phyloP scores from a whole-genome alignment of 2,888 invertebrate species.

The Chelonus formosanus region DNA sequence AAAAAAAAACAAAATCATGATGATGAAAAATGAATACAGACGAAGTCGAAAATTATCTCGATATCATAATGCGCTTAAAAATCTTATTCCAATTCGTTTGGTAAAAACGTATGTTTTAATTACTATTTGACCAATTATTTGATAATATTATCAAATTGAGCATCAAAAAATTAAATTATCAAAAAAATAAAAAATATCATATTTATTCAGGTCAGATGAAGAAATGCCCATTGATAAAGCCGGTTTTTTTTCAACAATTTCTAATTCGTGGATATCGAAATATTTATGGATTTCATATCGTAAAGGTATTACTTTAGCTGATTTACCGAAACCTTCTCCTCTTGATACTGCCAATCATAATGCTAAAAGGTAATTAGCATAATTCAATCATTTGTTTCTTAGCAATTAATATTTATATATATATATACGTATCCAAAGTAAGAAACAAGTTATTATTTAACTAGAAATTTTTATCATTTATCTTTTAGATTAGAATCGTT shows the following conservation, averaged over 20 bases:
- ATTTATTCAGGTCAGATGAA: constrained; percentile 41
- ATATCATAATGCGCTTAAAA: constrained; percentile 52
- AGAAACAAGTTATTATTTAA: constrained; percentile 1
- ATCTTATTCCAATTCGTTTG: constrained; percentile 54
- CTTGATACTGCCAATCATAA: constrained; percentile 67
- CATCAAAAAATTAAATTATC: not conserved
- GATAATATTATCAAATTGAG: not conserved
- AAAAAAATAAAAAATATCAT: not conserved
- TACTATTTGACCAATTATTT: not conserved
- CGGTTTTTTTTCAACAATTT: constrained; percentile 67
- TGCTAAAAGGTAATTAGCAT: constrained; percentile 63
- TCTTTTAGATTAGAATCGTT: constrained; percentile 65
- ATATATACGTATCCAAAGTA: not conserved
- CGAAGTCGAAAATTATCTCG: constrained; percentile 42
- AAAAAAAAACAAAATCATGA: constrained; percentile 8
- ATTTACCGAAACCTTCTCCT: constrained; percentile 63
- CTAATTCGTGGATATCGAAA: constrained; percentile 67
- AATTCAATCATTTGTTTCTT: constrained; percentile 2
- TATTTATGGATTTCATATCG: constrained; percentile 67
- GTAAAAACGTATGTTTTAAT: constrained; percentile 45
- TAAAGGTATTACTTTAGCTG: constrained; percentile 62
- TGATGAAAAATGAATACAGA: constrained; percentile 36
- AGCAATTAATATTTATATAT: not conserved
- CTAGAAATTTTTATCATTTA: constrained; percentile 6
- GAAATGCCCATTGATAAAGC: constrained; percentile 64